Evolutionary conservation across 2,797 vertebrate genomes (phyloP).

Genomic region (Thripadectes ignobilis): DNA sequence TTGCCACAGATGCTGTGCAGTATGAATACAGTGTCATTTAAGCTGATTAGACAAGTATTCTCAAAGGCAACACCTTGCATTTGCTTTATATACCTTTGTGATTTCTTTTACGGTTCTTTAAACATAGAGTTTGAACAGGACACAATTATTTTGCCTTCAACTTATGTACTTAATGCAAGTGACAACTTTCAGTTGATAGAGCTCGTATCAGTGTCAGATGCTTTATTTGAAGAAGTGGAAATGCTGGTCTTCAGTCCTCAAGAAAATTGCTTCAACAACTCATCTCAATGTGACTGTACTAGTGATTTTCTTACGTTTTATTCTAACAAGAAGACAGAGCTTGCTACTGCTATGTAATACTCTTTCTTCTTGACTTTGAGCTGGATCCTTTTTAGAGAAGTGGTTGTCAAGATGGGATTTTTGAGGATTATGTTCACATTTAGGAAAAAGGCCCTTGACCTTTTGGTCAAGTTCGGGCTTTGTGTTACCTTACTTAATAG

Average conservation of each 20-base stretch:
- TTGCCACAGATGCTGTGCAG: background rate
- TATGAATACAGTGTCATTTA: background rate
- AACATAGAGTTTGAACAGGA: constrained; percentile 44
- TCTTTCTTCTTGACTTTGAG: background rate
- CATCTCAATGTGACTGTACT: background rate
- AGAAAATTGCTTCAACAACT: background rate
- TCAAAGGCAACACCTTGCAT: background rate
- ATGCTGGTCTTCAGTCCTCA: background rate
- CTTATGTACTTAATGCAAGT: constrained; percentile 13
- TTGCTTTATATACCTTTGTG: constrained; percentile 17
- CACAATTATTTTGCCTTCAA: constrained; percentile 52
- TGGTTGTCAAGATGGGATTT: background rate
- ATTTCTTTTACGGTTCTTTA: constrained; percentile 43
- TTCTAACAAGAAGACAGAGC: background rate
- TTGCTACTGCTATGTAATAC: background rate
- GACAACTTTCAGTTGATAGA: constrained; percentile 36
- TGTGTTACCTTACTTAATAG: background rate
- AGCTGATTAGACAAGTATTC: constrained; percentile 18
- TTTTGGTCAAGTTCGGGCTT: background rate
- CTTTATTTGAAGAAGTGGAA: constrained; percentile 36
- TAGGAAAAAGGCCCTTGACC: background rate
- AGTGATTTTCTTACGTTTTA: constrained; percentile 14
- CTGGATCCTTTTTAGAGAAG: background rate
- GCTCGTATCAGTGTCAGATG: background rate
- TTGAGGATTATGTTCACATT: background rate